A percentile compares a stretch with the other conserved stretches of the same genome.
These are phyloP conservation scores for Drosophila tani DNA, from an alignment of 1,140 invertebrate species.

Conservation along the genomic window DNA sequence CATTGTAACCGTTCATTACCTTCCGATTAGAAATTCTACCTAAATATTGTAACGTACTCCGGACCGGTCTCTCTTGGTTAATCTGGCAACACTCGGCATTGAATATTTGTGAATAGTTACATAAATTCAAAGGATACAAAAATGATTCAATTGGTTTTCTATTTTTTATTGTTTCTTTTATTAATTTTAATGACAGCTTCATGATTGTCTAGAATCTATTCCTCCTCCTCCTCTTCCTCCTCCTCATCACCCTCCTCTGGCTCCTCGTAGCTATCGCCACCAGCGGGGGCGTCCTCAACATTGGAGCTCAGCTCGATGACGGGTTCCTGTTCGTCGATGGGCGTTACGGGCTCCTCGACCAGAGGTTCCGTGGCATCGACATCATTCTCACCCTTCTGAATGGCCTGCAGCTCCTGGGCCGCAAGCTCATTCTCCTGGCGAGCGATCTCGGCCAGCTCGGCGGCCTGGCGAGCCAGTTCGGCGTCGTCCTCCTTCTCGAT, in stretches of 20 bases:
- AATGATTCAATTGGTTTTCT: conserved; percentile 2
- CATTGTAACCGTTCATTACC: conserved; percentile 50
- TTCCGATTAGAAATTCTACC: conserved; percentile 67
- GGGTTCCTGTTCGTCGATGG: conserved; percentile 74
- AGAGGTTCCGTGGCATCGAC: conserved; percentile 68
- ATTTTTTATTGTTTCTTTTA: conserved; percentile 37
- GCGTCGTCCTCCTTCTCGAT: conserved; percentile 86
- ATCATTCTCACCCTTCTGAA: conserved; percentile 69
- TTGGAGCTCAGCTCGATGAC: conserved; percentile 65
- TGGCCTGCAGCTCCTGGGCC: conserved; percentile 84
- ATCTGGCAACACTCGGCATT: no score
- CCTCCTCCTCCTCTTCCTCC: conserved; percentile 55
- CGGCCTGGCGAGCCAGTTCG: conserved; percentile 87
- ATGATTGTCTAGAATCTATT: conserved; percentile 42
- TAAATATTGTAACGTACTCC: neutral
- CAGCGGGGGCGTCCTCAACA: conserved; percentile 52
- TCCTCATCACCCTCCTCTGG: conserved; percentile 37
- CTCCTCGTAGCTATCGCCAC: conserved; percentile 57
- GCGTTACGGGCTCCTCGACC: conserved; percentile 74
- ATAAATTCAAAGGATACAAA: neutral
- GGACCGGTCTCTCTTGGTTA: no score
- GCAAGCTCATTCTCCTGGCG: conserved; percentile 87
- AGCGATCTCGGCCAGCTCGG: conserved; percentile 87
- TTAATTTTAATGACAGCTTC: conserved; percentile 38
- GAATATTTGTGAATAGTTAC: no score